Conservation (phyloP, 2,113 vertebrate genomes). For the Indicator maculatus region DNA sequence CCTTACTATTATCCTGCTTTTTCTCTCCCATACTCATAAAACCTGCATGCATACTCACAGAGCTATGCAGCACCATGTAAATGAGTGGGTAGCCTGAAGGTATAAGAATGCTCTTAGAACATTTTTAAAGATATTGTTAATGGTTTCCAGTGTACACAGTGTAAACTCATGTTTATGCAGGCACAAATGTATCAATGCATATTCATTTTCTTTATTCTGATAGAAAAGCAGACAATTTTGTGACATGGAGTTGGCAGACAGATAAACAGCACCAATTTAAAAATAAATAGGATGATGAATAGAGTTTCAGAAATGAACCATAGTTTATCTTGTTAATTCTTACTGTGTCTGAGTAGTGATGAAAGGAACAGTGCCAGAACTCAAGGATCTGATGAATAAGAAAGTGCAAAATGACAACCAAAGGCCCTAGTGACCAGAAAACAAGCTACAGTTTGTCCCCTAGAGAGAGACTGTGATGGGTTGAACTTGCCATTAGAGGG, state of each 20-base stretch:
- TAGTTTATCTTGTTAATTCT: conserved; percentile 83
- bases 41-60: neutral
- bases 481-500: conserved; percentile 88
- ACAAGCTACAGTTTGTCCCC: conserved; percentile 85
- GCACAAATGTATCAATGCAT: neutral
- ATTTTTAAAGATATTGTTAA: neutral
- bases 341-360: conserved; percentile 84
- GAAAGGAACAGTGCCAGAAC: conserved; percentile 84
- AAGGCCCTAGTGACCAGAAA: conserved; percentile 85
- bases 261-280: conserved; percentile 37
- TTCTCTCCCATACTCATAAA: neutral
- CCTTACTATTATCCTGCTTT: neutral
- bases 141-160: neutral
- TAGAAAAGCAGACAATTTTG: neutral
- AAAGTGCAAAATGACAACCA: conserved; percentile 85
- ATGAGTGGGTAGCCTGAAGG: neutral
- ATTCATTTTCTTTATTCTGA: neutral
- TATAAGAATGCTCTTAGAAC: neutral
- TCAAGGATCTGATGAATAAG: conserved; percentile 86
- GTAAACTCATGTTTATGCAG: neutral
- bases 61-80: neutral
- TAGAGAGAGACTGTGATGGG: conserved; percentile 81
- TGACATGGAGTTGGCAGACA: neutral
- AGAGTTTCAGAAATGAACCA: conserved; percentile 71
- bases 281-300: conserved; percentile 80